Evolutionary conservation across 1,140 invertebrate genomes (phyloP).

Genomic region (Amyelois transitella): DNA sequence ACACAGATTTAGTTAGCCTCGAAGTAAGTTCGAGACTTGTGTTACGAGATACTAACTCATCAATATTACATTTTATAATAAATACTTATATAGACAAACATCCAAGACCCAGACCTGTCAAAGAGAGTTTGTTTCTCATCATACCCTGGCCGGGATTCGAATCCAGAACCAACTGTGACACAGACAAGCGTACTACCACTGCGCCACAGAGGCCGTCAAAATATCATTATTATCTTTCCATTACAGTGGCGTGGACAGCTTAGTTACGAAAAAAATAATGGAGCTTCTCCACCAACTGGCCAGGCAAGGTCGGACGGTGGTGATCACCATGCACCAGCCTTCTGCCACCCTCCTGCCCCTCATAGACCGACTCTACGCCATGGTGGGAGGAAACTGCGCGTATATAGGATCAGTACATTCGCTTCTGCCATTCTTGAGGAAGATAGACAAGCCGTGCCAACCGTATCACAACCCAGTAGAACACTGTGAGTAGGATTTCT

Average conservation of each 20-base stretch:
- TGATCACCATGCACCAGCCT: constrained; percentile 96
- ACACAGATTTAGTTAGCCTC: too few relatives aligned
- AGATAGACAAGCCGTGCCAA: constrained; percentile 85
- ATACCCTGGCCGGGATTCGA: too few relatives aligned
- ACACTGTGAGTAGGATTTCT: constrained; percentile 81
- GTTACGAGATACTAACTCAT: too few relatives aligned
- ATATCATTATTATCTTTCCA: constrained; percentile 4
- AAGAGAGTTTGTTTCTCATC: too few relatives aligned
- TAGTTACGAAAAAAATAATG: constrained; percentile 92
- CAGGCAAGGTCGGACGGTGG: constrained; percentile 89
- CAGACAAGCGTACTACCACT: too few relatives aligned
- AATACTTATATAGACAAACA: too few relatives aligned
- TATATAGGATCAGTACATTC: constrained; percentile 85
- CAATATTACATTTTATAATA: too few relatives aligned
- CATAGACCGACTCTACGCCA: constrained; percentile 91
- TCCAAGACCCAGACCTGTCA: too few relatives aligned
- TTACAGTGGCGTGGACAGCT: constrained; percentile 92
- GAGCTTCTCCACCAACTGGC: constrained; percentile 87
- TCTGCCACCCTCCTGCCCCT: constrained; percentile 90
- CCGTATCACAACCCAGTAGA: constrained; percentile 93
- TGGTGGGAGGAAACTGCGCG: constrained; percentile 87
- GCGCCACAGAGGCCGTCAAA: too few relatives aligned
- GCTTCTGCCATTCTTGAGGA: constrained; percentile 85
- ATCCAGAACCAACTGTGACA: too few relatives aligned
- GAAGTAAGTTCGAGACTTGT: too few relatives aligned